These are phyloP conservation scores for Drosophila littoralis DNA, from an alignment of 1,140 invertebrate species.

Conservation along the genomic window DNA sequence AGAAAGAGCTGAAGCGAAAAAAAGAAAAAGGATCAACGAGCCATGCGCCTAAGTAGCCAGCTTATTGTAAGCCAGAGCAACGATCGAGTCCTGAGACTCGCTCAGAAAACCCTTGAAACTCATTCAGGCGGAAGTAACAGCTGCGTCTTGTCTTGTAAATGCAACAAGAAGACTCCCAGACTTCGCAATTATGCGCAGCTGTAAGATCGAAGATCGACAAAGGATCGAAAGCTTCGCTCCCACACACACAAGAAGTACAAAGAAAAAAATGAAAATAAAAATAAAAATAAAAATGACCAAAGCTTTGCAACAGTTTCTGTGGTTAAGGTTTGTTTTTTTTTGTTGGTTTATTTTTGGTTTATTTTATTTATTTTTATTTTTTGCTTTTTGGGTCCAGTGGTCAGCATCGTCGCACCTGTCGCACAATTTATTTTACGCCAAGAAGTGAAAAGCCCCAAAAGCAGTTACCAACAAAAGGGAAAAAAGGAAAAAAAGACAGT, in stretches of 20 bases:
- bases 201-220: conserved; percentile 61
- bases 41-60: conserved; percentile 45
- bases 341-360: conserved; percentile 3
- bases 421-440: conserved; percentile 81
- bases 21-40: conserved; percentile 19
- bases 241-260: conserved; percentile 48
- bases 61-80: conserved; percentile 45
- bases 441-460: conserved; percentile 70
- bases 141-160: conserved; percentile 62
- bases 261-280: background rate
- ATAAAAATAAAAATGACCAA: conserved; percentile 25
- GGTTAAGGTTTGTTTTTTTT: conserved; percentile 9
- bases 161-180: conserved; percentile 30
- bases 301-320: conserved; percentile 48
- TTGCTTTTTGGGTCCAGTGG: conserved; percentile 51
- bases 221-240: conserved; percentile 73
- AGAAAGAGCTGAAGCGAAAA: conserved; percentile 31
- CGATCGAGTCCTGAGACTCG: background rate
- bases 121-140: conserved; percentile 75
- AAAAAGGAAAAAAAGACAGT: conserved; percentile 67
- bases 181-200: conserved; percentile 75
- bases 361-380: conserved; percentile 8
- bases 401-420: conserved; percentile 77
- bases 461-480: conserved; percentile 36
- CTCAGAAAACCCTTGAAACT: conserved; percentile 23